Base-by-base conservation (phyloP, 2,113 vertebrate genomes). In the Plestiodon gilberti region DNA sequence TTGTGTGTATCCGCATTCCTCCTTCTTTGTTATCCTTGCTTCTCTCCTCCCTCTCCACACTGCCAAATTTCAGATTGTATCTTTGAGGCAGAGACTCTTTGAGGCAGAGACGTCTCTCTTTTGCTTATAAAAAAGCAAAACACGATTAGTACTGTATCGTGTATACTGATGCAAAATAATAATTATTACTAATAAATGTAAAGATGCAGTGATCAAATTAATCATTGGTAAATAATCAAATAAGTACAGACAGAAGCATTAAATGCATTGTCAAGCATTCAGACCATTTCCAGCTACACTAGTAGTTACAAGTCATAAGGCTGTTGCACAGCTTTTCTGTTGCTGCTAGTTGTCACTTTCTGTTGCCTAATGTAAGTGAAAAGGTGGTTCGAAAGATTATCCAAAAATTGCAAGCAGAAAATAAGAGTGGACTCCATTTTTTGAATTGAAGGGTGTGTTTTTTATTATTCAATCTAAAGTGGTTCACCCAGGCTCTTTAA, bases 401-500 rank as follows among this genome's bases (percentile, higher is more conserved):
- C 33, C 18, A 70, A 74, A 71, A 82, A 48, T 75, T 59, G 64
- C 30, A 57, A 23, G 33, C 8, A 73, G 1, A 84, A 28, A 61
- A 23, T 78, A 30, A 70, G 78, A 23, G 57, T 10, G 78, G 43
- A n/a, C 4, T 33, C 38, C 18, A 81, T 74, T 62, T n/a, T 86
- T 89, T 77, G n/a, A 81, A 80, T 91, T 75, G 48, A 67, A 88
- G 10, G 43, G 70, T n/a, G n/a, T n/a, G n/a, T 83, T 55, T 81
- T 86, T 86, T 55, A 65, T n/a, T 89, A 76, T 77, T 70, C 91
- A 78, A 81, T 83, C 77, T 87, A 65, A 89, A 86, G 57, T 67
- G 62, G 84, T 91, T 90, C 89, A 74, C 64, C 71, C 89, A 71
- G 87, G 78, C 80, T 93, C 78, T 95, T 95, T 91, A 94, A 93